phyloP scores from a whole-genome alignment of 2,888 invertebrate genomes.

The Drosophila limbata region DNA sequence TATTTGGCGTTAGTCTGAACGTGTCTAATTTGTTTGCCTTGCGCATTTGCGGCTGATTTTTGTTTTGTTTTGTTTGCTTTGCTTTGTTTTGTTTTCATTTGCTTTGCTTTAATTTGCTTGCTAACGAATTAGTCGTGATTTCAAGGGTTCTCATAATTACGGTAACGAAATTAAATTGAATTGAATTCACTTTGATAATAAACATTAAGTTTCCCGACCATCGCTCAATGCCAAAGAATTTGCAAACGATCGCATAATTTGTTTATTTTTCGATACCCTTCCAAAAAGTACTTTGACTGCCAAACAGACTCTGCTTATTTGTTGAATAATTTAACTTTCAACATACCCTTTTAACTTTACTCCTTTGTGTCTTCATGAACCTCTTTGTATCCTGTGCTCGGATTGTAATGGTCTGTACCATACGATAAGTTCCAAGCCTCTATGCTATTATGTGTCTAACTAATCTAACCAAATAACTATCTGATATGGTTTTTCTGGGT shows the following conservation, averaged over 20 bases:
- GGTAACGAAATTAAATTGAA: slow-evolving; percentile 56
- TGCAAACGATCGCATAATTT: slow-evolving; percentile 31
- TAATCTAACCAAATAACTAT: no score
- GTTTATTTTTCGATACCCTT: slow-evolving; percentile 7
- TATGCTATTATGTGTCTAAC: no score
- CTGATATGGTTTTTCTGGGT: no score
- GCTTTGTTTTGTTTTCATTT: slow-evolving; percentile 52
- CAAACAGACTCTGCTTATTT: no score
- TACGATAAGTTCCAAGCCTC: no score
- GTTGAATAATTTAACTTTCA: no score
- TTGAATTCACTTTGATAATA: slow-evolving; percentile 41
- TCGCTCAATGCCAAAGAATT: slow-evolving; percentile 12
- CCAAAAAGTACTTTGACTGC: neutral
- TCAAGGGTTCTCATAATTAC: slow-evolving; percentile 53
- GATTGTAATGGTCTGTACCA: no score
- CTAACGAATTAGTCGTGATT: slow-evolving; percentile 68
- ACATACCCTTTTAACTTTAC: no score
- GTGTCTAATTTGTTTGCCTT: slow-evolving; percentile 46
- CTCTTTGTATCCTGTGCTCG: no score
- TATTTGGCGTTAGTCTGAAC: slow-evolving; percentile 1
- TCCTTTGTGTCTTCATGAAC: no score
- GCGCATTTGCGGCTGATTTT: slow-evolving; percentile 38
- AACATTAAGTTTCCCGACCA: slow-evolving; percentile 40
- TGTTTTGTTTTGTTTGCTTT: slow-evolving; percentile 43
- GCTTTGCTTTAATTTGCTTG: slow-evolving; percentile 60